A percentile compares a stretch with the other conserved stretches of the same genome.
Evolutionary conservation across 2,113 vertebrate genomes (phyloP).

Genomic region (Thinocorus orbignyianus): DNA sequence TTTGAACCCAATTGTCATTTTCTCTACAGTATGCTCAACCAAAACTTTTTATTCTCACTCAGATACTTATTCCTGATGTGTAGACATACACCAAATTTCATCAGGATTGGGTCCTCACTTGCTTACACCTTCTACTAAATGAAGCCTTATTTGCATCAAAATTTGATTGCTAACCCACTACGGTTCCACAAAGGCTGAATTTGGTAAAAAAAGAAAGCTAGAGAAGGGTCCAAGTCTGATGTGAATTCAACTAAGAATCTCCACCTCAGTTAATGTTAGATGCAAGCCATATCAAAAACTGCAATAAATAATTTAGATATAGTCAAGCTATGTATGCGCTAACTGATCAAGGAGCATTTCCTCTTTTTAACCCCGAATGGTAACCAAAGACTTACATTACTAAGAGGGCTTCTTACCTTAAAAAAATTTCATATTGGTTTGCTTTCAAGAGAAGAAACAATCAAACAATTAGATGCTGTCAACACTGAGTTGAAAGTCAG

Average conservation of each 20-base stretch:
- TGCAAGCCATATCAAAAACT: neutral
- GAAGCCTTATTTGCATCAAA: neutral
- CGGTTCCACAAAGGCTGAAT: neutral
- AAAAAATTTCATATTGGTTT: neutral
- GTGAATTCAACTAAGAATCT: neutral
- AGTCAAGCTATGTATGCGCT: neutral
- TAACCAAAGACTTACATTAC: neutral
- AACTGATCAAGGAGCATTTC: neutral
- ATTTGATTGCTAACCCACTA: neutral
- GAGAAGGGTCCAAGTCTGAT: neutral
- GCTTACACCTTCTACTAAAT: neutral
- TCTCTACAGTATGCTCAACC: neutral
- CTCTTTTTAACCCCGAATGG: neutral
- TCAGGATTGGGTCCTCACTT: neutral
- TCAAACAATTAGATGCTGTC: neutral
- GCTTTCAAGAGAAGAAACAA: neutral
- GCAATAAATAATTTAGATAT: neutral
- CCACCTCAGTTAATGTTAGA: neutral
- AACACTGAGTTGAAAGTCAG: neutral
- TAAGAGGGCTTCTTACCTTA: neutral
- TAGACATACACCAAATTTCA: neutral
- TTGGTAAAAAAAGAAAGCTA: neutral
- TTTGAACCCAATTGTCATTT: neutral
- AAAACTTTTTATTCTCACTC: neutral
- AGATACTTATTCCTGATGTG: neutral